phyloP scores from a whole-genome alignment of 2,113 vertebrate species.

The Oplegnathus fasciatus region DNA sequence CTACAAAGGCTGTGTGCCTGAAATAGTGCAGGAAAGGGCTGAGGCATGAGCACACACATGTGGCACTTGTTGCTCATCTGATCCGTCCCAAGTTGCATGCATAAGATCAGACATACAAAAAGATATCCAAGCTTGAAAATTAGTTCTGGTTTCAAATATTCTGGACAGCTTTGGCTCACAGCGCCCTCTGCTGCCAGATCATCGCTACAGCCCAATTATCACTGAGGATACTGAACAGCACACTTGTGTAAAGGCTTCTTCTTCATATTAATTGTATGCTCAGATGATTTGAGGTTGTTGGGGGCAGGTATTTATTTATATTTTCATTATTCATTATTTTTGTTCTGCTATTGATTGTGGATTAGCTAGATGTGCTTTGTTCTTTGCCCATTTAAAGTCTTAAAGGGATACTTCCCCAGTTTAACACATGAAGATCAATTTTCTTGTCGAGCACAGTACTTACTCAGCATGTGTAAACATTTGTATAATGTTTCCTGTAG shows the following conservation, averaged over 20 bases:
- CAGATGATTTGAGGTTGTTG: background rate
- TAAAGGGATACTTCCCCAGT: background rate
- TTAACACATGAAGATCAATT: background rate
- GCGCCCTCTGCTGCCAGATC: conserved; percentile 67
- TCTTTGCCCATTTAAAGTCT: background rate
- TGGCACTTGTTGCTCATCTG: conserved; percentile 48
- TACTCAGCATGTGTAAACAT: background rate
- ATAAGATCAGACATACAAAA: conserved; percentile 28
- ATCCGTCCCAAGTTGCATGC: conserved; percentile 25
- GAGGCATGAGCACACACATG: conserved; percentile 49
- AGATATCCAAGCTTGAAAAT: background rate
- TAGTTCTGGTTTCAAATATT: background rate
- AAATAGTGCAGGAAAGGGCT: conserved; percentile 70
- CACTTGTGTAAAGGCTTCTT: background rate
- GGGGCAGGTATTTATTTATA: background rate
- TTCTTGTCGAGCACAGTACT: background rate
- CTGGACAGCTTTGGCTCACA: conserved; percentile 29
- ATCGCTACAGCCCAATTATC: background rate
- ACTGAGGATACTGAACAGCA: background rate
- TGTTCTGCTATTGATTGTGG: background rate
- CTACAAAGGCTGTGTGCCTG: conserved; percentile 72
- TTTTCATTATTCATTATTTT: background rate
- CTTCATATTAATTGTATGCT: background rate
- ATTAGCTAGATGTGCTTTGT: background rate
- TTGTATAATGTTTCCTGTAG: background rate